Evolutionary conservation across 2,888 invertebrate species (phyloP).

Genomic region (Drosophila affinis): DNA sequence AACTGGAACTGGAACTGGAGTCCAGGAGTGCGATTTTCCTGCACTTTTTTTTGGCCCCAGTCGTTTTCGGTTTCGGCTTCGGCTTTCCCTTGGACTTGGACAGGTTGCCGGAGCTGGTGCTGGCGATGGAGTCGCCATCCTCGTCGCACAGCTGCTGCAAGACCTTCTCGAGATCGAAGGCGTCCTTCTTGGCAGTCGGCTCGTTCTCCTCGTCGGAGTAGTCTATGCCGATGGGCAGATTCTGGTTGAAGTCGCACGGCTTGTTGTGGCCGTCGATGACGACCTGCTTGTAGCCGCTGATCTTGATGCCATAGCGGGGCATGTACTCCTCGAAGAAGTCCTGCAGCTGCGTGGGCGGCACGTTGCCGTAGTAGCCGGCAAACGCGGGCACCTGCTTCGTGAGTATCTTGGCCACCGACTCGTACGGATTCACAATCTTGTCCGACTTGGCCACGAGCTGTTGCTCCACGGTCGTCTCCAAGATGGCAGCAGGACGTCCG

Average conservation of each 20-base stretch:
- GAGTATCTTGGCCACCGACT: constrained; percentile 40
- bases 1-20: too few relatives aligned
- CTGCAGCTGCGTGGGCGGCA: constrained; percentile 27
- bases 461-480: not conserved
- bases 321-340: constrained; percentile 57
- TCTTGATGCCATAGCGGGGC: constrained; percentile 55
- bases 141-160: constrained; percentile 54
- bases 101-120: not conserved
- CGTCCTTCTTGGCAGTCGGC: constrained; percentile 2
- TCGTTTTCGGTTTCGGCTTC: not conserved
- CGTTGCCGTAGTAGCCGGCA: constrained; percentile 57
- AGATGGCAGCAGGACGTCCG: constrained; percentile 37
- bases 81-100: not conserved
- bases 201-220: constrained; percentile 48
- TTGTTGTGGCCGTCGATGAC: constrained; percentile 55
- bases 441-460: not conserved
- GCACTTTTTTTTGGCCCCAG: not conserved
- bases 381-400: constrained; percentile 43
- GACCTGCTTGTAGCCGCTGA: constrained; percentile 52
- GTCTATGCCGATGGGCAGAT: constrained; percentile 57
- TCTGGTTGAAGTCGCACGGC: constrained; percentile 55
- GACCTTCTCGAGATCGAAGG: constrained; percentile 49
- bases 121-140: not conserved
- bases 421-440: constrained; percentile 46
- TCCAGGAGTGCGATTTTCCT: not conserved